Evolutionary conservation across 2,888 invertebrate species (phyloP), one percentile per base, ranked within the genome.

Genomic region (Anaspis maculata): DNA sequence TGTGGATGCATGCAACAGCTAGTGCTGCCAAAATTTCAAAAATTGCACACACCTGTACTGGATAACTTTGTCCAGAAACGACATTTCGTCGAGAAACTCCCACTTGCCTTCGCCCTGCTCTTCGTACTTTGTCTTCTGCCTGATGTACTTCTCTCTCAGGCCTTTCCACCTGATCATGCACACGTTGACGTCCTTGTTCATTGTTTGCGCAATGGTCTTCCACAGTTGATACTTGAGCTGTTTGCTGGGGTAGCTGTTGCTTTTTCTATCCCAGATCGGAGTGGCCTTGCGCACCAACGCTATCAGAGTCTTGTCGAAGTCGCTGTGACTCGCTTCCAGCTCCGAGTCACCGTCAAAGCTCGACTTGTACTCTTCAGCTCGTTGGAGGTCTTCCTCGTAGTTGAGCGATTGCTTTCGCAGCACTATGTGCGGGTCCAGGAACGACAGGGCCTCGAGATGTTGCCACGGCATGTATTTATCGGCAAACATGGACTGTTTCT

Each of bases 131-230:
- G 44, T 47, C 28, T 51, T 56, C 38, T 58, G 54, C 12, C 57
- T 36, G 15, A 58, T 56, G 34, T 58, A 58, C 32, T 58, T 58
- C 33, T 58, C 58, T 26, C 57, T 40, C 16, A 58, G 35, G 6
- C 51, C 56, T 39, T 58, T 58, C 58, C 58, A 58, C 9, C 54
- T 34, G 19, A 52, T 30, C 45, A 52, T 51, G 37, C 58, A 58
- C 21, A 42, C 33, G 27, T 48, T 47, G 3, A 46, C 37, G 31
- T 56, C 52, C 16, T 45, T 34, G 22, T 53, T 48, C 19, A 58
- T 32, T 10, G 38, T 45, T 14, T 44, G 32, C 3, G 50, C 48
- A 23, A 58, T 53, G 2, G 35, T 39, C 24, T 46, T 42, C 58
- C 58, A 58, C 5, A 56, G 33, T 33, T 54, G 48, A 27, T 44